Base-by-base conservation (phyloP, 2,113 vertebrate species). In the Stomatorhinus ivindoensis region DNA sequence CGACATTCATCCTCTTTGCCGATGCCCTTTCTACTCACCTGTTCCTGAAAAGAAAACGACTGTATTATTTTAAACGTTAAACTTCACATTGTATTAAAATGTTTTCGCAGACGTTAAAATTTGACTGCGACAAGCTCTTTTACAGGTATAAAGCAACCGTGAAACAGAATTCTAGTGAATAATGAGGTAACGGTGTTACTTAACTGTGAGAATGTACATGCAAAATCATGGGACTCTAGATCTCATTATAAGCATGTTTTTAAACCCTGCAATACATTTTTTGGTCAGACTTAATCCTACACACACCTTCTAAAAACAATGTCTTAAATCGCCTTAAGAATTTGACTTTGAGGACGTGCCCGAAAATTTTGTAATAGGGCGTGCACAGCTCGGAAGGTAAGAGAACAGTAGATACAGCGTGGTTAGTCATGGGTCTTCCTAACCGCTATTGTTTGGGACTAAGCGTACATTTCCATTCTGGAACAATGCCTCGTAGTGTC, bases 391-490 rank as follows among this genome's bases (percentile, higher is more conserved):
- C 27, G 61, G n/a, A 65, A 65, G 61, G n/a, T 69, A 31, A 31
- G 61, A 31, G 61, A 69, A 69, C 61, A 69, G 31, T 69, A 69
- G 61, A 69, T 69, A 69, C n/a, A 31, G 61, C n/a, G 61, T 69
- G 61, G n/a, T 69, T 31, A 69, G 61, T 69, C n/a, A 27, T 69
- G n/a, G n/a, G 85, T 83, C 58, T 85, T 53, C 19, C 50, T 31
- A 80, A 80, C 42, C 55, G 55, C 55, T 86, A 65, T 86, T 89
- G 82, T 89, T 83, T 89, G 80, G 4, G 44, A 61, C 84, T 89
- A 44, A 89, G 53, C 19, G 42, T 61, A 89, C 31, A 58, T 86
- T 44, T 69, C 84, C 58, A 86, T 89, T 55, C 84, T 39, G 42
- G 10, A 65, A 87, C 85, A 87, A 87, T 76, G 85, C 44, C 31